A percentile compares a stretch with the other conserved stretches of the same genome.
Evolutionary conservation across 2,888 invertebrate genomes (phyloP).

Genomic region (Uropetala carovei): DNA sequence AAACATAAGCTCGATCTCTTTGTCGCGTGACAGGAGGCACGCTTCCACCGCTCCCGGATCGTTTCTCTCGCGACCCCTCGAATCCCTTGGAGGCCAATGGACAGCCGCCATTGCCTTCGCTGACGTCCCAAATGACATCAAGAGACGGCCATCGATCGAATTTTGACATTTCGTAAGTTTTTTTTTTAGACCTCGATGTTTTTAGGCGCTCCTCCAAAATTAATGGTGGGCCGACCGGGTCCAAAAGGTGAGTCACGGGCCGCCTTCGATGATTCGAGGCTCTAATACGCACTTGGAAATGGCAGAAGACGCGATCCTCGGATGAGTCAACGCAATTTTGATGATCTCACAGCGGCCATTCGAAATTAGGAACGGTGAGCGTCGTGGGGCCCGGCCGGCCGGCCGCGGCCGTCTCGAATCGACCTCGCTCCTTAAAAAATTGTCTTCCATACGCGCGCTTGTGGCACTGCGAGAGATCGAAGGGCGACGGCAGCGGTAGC

Average conservation of each 20-base stretch:
- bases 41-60: too few species aligned
- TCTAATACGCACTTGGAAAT: neutral
- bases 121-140: too few species aligned
- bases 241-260: neutral
- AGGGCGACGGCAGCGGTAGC: neutral
- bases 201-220: neutral
- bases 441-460: neutral
- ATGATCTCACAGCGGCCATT: slow-evolving; percentile 5
- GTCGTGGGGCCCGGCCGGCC: too few species aligned
- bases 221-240: neutral
- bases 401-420: neutral
- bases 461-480: neutral
- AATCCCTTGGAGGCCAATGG: too few species aligned
- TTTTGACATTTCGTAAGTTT: neutral
- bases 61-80: too few species aligned
- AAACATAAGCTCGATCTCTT: too few species aligned
- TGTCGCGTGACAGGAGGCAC: too few species aligned
- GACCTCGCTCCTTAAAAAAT: neutral
- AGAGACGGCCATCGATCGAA: neutral
- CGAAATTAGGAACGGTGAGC: slow-evolving; percentile 6
- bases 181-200: neutral
- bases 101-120: too few species aligned
- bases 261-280: slow-evolving; percentile 10
- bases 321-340: slow-evolving; percentile 61
- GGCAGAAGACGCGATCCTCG: slow-evolving; percentile 43